Evolutionary conservation across 1,140 invertebrate species (phyloP), one percentile per base, ranked within the genome.

Genomic region (Polypedilum vanderplanki): DNA sequence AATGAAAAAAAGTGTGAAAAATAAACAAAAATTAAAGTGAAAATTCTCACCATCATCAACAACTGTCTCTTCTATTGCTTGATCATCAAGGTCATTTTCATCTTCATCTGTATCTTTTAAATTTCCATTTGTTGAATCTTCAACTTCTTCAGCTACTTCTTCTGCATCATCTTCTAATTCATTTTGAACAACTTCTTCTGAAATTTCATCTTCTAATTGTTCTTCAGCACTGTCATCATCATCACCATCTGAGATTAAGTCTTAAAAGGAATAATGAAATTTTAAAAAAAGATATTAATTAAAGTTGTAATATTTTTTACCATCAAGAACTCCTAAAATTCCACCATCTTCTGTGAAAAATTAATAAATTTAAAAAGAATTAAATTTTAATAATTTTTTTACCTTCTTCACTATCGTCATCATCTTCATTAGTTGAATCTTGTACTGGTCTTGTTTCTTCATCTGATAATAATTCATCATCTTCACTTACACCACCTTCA

Each of bases 151-250:
- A 20, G 17, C 65, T 18, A 70, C 65, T 18, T 70, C 65, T 70
- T 70, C 65, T 0, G 65, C 17, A 70, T 18, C 65, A 20, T 70
- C 65, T 70, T 70, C 65, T 20, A 70, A 20, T 20, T 70, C 65
- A 70, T 70, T 70, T 70, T 70, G 17, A 18, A 22, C 65, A 70
- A 70, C 18, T 22, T 70, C 65, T 70, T 70, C 65, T 20, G 65
- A 70, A 18, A 70, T 18, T 22, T 70, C 65, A 10, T 70, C 65
- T 20, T 70, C 65, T 8, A 70, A 7, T 70, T 70, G 17, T 9
- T 70, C 65, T 20, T 70, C 65, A 8, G 17, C 18, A 22, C 20
- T 22, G 5, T 70, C 65, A 18, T 18, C 65, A 22, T 70, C 65
- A 22, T 70, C 65, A 10, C 20, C 65, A 18, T 22, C 65, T 20